Evolutionary conservation across 2,113 vertebrate species (phyloP).

Genomic region (Synchiropus splendidus): DNA sequence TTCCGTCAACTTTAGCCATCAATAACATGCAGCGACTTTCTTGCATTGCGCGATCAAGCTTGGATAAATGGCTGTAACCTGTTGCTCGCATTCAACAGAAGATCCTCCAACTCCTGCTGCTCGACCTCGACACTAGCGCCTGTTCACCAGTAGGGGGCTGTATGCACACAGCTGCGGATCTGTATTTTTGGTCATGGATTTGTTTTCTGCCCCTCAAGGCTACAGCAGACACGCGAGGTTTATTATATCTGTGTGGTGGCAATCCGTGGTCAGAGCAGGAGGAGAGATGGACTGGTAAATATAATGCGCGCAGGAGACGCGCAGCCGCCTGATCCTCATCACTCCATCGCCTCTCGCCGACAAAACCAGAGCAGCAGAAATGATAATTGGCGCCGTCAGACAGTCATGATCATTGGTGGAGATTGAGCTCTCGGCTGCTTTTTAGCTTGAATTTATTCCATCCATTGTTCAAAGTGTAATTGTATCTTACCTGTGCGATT

Average conservation of each 20-base stretch:
- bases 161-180: conserved; percentile 41
- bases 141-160: conserved; percentile 67
- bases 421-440: not conserved
- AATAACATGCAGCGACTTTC: too few species aligned
- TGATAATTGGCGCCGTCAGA: conserved; percentile 35
- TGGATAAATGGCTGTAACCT: conserved; percentile 28
- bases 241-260: conserved; percentile 59
- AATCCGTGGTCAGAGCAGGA: conserved; percentile 61
- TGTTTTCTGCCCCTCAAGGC: conserved; percentile 51
- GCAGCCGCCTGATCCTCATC: conserved; percentile 44
- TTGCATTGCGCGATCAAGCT: too few species aligned
- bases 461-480: too few species aligned
- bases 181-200: conserved; percentile 19
- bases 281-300: conserved; percentile 55
- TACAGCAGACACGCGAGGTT: conserved; percentile 43
- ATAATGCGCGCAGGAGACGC: conserved; percentile 29
- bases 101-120: conserved; percentile 30
- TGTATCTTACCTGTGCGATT: too few species aligned
- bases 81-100: conserved; percentile 60
- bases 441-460: too few species aligned
- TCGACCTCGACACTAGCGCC: conserved; percentile 16
- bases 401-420: conserved; percentile 26
- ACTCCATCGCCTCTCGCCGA: conserved; percentile 35
- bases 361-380: conserved; percentile 29
- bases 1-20: too few species aligned